Evolutionary conservation across 37 sponge, comb jelly and placozoan species (phyloP).

Genomic region (Mnemiopsis leidyi): DNA sequence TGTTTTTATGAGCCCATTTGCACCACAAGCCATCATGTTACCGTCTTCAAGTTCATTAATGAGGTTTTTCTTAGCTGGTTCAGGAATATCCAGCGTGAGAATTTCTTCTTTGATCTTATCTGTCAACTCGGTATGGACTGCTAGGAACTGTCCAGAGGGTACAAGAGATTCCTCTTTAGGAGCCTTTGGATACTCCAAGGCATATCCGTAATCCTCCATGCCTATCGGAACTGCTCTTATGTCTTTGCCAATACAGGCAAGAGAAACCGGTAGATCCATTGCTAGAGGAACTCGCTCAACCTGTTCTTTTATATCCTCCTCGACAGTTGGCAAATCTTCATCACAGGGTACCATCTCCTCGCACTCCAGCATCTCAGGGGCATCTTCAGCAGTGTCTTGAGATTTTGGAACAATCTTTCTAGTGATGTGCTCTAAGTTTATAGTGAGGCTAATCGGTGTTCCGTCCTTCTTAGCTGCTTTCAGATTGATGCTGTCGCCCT

Average conservation of each 20-base stretch:
- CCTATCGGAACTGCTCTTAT: background rate
- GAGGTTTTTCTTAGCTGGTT: background rate
- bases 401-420: background rate
- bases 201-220: conserved; percentile 41
- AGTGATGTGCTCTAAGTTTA: conserved; percentile 41
- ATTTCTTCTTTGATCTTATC: conserved; percentile 17
- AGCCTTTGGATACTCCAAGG: background rate
- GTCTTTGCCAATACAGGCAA: background rate
- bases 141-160: background rate
- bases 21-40: conserved; percentile 7
- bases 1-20: background rate
- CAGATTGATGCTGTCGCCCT: background rate
- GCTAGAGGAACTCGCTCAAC: background rate
- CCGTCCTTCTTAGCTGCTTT: conserved; percentile 3
- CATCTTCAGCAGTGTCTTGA: background rate
- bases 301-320: background rate
- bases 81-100: background rate
- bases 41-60: background rate
- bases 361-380: background rate
- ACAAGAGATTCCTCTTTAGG: background rate
- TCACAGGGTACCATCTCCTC: background rate
- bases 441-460: conserved; percentile 3
- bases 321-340: background rate
- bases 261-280: background rate
- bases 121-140: background rate